Evolutionary conservation across 1,140 invertebrate genomes (phyloP), one percentile per base, ranked within the genome.

Genomic region (Drosophila albomicans): DNA sequence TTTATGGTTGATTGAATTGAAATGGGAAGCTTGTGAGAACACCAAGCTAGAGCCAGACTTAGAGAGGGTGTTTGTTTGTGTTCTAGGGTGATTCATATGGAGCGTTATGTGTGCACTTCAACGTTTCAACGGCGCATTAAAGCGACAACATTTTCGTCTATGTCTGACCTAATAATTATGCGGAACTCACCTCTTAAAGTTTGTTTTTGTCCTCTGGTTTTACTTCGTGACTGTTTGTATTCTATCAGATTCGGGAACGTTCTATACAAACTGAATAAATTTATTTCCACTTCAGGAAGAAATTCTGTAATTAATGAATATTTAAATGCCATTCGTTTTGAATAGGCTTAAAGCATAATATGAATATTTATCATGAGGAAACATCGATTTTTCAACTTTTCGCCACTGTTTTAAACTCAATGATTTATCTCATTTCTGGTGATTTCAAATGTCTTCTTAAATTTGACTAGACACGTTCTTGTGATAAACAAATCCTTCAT

Each of bases 1-100:
- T 56, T 85, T 78, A 70, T 77, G 81, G 73, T 81, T 84, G 81
- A 84, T 84, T 85, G 81, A 84, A 84, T 85, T 78, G 74, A 85
- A 85, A 70, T 61, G 57, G 70, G 64, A 43, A 69, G 57, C 49
- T 38, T 65, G 30, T 41, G 35, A 30, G 30, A 52, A 7, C 30
- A 15, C 56, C 5, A 74, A 13, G 48, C 63, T 63, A 38, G 48
- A 70, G 57, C 51, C 32, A 25, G 51, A 41, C 51, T 58, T 62
- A 49, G 7, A 35, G 35, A 35, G 46, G 10, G 28, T 62, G 52
- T 64, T 10, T 38, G 28, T 43, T 15, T 62, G 52, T 64, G 6
- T 38, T 35, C 51, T 15, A 58, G 64, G 48, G 46, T 52, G 56
- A 16, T 73, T 61, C 20, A 16, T 63, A 20, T 48, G 52, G n/a